These are phyloP conservation scores for Fukomys damarensis DNA, from an alignment of 2,113 vertebrate species.

Conservation along the genomic window DNA sequence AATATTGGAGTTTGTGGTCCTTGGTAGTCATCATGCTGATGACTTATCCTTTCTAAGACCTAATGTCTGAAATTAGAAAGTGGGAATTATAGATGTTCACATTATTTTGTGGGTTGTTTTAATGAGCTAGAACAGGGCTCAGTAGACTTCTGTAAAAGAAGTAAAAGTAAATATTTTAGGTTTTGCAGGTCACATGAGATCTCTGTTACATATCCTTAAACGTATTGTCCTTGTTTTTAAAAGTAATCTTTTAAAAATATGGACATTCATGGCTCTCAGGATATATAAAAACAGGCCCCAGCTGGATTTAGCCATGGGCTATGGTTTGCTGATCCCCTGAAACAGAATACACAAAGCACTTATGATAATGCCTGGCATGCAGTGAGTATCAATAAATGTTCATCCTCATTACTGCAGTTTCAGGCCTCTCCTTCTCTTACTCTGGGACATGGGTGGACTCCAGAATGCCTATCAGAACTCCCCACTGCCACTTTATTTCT, in stretches of 20 bases:
- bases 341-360: neutral
- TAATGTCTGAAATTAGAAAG: neutral
- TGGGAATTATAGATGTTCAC: neutral
- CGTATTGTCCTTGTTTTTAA: neutral
- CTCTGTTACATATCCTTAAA: neutral
- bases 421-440: neutral
- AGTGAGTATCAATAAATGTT: neutral
- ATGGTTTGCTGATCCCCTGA: neutral
- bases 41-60: conserved; percentile 20
- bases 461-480: neutral
- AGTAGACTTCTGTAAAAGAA: neutral
- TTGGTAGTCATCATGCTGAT: neutral
- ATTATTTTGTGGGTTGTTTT: neutral
- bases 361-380: neutral
- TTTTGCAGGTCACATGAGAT: neutral
- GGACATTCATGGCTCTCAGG: neutral
- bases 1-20: neutral
- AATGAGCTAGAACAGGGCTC: neutral
- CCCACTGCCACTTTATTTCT: neutral
- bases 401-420: neutral
- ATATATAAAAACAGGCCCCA: neutral
- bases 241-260: neutral
- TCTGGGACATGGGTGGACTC: neutral
- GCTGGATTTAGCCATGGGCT: no score
- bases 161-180: neutral